These are phyloP conservation scores for Pangasianodon hypophthalmus DNA, from an alignment of 2,113 vertebrate species.

Conservation along the genomic window DNA sequence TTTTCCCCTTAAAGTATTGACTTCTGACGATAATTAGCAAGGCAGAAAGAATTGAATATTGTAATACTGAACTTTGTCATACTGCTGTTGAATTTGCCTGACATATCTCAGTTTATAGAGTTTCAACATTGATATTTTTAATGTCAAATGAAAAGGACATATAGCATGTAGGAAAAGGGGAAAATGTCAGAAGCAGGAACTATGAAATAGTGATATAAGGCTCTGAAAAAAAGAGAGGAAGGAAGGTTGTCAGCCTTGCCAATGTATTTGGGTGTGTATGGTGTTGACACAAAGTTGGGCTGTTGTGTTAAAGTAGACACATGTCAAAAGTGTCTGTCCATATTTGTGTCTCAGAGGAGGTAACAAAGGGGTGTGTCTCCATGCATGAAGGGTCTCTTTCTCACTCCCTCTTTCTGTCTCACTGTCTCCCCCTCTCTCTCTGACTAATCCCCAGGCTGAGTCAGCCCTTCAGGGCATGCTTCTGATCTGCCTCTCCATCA, in stretches of 20 bases:
- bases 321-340: slow-evolving; percentile 88
- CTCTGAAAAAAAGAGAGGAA: slow-evolving; percentile 54
- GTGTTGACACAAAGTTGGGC: slow-evolving; percentile 82
- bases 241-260: slow-evolving; percentile 46
- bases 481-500: slow-evolving; percentile 93
- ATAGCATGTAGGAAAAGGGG: slow-evolving; percentile 55
- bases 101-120: slow-evolving; percentile 96
- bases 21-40: not conserved
- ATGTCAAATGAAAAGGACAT: slow-evolving; percentile 85
- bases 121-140: slow-evolving; percentile 93
- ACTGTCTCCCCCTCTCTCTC: slow-evolving; percentile 17
- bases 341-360: slow-evolving; percentile 95
- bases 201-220: not conserved
- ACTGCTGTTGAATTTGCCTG: slow-evolving; percentile 83
- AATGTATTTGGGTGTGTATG: slow-evolving; percentile 69
- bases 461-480: slow-evolving; percentile 99
- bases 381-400: slow-evolving; percentile 68
- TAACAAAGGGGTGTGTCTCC: slow-evolving; percentile 89
- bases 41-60: not conserved
- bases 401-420: slow-evolving; percentile 26
- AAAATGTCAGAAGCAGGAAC: slow-evolving; percentile 53
- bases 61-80: not conserved
- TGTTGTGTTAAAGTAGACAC: slow-evolving; percentile 73
- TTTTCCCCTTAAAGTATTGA: not conserved
- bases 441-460: slow-evolving; percentile 96